phyloP scores from a whole-genome alignment of 2,888 invertebrate species.

The Volucella inflata region DNA sequence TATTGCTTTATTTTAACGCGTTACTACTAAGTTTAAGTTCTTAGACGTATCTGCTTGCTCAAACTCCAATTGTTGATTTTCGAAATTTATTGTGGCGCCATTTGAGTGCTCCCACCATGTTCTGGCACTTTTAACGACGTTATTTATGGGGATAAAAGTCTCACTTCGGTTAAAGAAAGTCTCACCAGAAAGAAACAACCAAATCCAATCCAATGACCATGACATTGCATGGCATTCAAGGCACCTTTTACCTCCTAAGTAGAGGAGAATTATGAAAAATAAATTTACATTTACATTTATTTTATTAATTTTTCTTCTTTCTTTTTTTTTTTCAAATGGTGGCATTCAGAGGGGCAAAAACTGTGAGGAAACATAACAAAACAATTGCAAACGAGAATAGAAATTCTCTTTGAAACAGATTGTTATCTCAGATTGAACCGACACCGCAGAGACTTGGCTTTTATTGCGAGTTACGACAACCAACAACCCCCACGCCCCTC shows the following conservation, averaged over 20 bases:
- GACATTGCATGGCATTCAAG: conserved; percentile 55
- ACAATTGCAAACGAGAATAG: conserved; percentile 30
- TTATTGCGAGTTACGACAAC: conserved; percentile 19
- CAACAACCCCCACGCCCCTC: background rate
- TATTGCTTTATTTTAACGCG: background rate
- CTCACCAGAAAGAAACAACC: background rate
- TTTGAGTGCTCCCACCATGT: background rate
- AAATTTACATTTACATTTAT: too few species aligned
- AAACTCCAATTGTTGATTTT: background rate
- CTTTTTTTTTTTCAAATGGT: too few species aligned
- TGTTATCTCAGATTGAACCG: conserved; percentile 33
- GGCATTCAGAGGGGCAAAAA: background rate
- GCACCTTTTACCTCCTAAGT: background rate
- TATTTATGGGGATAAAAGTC: conserved; percentile 9
- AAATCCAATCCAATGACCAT: conserved; percentile 34
- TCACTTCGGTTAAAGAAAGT: background rate
- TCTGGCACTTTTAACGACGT: background rate
- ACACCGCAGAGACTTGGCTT: conserved; percentile 3
- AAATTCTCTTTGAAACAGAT: conserved; percentile 44
- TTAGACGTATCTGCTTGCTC: too few species aligned
- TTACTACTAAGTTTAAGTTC: background rate
- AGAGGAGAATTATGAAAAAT: conserved; percentile 45
- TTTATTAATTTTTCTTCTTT: too few species aligned
- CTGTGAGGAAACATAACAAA: background rate
- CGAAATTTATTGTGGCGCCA: conserved; percentile 6